Conservation (phyloP, 2,113 vertebrate genomes). For the Phasianus colchicus region DNA sequence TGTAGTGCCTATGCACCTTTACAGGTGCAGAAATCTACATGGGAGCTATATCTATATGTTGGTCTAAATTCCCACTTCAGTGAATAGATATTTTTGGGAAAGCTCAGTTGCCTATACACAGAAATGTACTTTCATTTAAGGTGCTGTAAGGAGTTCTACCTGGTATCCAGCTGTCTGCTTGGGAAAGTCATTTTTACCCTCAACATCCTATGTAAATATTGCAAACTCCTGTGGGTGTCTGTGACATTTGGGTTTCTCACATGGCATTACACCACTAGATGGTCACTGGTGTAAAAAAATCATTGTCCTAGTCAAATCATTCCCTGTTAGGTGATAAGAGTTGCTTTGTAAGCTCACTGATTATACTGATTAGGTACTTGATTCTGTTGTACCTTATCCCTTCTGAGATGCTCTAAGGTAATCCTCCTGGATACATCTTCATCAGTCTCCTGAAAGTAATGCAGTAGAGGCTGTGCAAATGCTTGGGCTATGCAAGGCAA, state of each 20-base stretch:
- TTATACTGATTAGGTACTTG: not conserved
- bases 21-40: not conserved
- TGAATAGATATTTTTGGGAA: not conserved
- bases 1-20: not conserved
- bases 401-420: not conserved
- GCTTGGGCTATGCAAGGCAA: not conserved
- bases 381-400: not conserved
- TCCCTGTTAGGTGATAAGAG: not conserved
- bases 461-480: not conserved
- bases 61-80: not conserved
- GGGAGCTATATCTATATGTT: not conserved
- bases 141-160: not conserved
- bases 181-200: not conserved
- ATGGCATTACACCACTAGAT: fast-evolving
- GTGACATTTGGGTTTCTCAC: not conserved
- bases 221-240: not conserved
- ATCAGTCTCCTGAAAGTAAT: not conserved
- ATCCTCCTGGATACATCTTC: not conserved
- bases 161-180: not conserved
- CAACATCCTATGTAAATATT: not conserved
- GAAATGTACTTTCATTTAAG: not conserved
- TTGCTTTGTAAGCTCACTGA: not conserved
- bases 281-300: not conserved
- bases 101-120: not conserved
- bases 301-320: not conserved